Percentiles rank a stretch among this genome's conserved stretches.
These are phyloP conservation scores for Riptortus pedestris DNA, from an alignment of 1,140 invertebrate genomes.

Conservation along the genomic window DNA sequence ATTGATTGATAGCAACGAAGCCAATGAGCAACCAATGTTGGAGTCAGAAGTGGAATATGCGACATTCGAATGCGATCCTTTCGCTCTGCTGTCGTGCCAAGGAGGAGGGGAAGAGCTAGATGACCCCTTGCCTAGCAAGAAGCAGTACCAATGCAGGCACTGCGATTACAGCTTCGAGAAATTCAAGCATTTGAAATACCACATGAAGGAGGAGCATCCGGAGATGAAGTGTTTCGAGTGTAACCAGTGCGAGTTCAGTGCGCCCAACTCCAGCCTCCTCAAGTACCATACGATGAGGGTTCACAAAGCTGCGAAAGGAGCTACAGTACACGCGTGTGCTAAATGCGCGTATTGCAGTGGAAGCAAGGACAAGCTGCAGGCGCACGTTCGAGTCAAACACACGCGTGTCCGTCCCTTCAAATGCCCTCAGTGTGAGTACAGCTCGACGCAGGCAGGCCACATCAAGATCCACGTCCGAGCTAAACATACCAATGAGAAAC, in stretches of 20 bases:
- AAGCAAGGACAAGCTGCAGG: not conserved
- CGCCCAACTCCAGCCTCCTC: not conserved
- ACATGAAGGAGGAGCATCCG: not conserved
- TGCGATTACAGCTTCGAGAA: not conserved
- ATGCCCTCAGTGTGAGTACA: conserved; percentile 2
- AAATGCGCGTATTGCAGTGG: not conserved
- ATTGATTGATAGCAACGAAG: too few relatives aligned
- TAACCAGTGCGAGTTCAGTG: not conserved
- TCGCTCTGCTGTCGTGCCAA: too few relatives aligned
- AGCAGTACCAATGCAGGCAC: not conserved
- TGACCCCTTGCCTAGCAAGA: too few relatives aligned
- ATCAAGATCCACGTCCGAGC: not conserved
- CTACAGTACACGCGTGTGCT: not conserved
- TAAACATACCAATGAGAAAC: not conserved
- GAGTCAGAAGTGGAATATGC: too few relatives aligned
- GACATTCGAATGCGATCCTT: too few relatives aligned
- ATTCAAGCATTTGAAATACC: not conserved
- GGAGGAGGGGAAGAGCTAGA: too few relatives aligned
- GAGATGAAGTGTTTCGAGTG: not conserved
- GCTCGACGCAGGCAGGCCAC: not conserved
- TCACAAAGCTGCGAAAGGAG: not conserved
- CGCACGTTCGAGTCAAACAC: not conserved
- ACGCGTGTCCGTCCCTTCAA: not conserved
- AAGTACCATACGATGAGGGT: not conserved
- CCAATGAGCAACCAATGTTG: too few relatives aligned